Percentiles rank a stretch among this genome's conserved stretches.
Conservation (phyloP, 1,140 invertebrate genomes). For the Magallana ariakensis region DNA sequence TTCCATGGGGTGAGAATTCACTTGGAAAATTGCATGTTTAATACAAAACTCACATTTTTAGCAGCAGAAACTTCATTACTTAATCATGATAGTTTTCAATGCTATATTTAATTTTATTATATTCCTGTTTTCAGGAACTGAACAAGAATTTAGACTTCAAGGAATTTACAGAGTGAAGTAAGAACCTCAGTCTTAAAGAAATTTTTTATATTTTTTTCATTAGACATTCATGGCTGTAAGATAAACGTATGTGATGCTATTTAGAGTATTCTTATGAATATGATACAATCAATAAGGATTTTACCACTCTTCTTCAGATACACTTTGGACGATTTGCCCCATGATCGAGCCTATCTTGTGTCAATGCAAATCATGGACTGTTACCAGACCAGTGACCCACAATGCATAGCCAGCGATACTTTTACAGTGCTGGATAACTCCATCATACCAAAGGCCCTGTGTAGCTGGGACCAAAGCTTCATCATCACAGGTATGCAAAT, state of each 20-base stretch:
- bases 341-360: constrained; percentile 48
- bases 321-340: constrained; percentile 12
- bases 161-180: constrained; percentile 35
- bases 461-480: constrained; percentile 44
- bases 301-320: not conserved
- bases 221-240: too few relatives aligned
- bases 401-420: constrained; percentile 8
- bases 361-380: constrained; percentile 51
- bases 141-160: constrained; percentile 33
- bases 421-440: constrained; percentile 41
- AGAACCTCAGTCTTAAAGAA: not conserved
- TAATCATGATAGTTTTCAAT: too few relatives aligned
- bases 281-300: too few relatives aligned
- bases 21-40: too few relatives aligned
- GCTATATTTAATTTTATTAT: not conserved
- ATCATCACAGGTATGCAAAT: constrained; percentile 15
- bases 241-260: too few relatives aligned
- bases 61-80: too few relatives aligned
- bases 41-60: not conserved
- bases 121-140: not conserved
- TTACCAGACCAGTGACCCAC: constrained; percentile 41
- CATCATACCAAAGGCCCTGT: constrained; percentile 39
- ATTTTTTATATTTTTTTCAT: not conserved
- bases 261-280: too few relatives aligned
- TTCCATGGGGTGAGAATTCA: constrained; percentile 25